phyloP scores from a whole-genome alignment of 2,888 invertebrate genomes.

The Ceriagrion tenellum region DNA sequence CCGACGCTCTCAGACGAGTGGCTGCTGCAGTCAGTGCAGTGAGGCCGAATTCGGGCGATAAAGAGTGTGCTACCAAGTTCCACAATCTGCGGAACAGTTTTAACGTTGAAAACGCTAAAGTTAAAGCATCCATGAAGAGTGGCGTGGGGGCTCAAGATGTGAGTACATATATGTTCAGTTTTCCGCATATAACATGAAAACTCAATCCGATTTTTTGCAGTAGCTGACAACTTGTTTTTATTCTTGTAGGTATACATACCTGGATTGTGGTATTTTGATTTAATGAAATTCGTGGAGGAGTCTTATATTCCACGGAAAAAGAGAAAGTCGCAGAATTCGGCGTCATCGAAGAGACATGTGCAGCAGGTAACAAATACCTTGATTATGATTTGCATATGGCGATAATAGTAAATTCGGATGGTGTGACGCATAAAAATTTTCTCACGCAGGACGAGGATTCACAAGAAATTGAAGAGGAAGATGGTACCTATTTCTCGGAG shows the following conservation, averaged over 20 bases:
- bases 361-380: neutral
- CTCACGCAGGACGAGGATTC: neutral
- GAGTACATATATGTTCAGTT: neutral
- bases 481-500: neutral
- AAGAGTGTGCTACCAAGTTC: neutral
- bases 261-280: neutral
- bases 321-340: neutral
- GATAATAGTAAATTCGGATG: neutral
- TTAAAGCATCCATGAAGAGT: neutral
- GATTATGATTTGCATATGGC: too few species aligned
- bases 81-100: neutral
- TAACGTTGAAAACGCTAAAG: neutral
- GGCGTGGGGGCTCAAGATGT: neutral
- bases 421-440: neutral
- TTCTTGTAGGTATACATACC: neutral
- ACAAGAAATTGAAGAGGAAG: neutral
- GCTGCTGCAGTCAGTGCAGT: neutral
- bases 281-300: neutral
- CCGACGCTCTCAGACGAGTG: neutral
- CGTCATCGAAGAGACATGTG: neutral
- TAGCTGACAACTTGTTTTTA: neutral
- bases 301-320: neutral
- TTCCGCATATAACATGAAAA: too few species aligned
- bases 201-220: too few species aligned
- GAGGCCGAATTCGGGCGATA: neutral